Evolutionary conservation across 1,140 invertebrate genomes (phyloP), one percentile per base, ranked within the genome.

Genomic region (Marisa cornuarietis): DNA sequence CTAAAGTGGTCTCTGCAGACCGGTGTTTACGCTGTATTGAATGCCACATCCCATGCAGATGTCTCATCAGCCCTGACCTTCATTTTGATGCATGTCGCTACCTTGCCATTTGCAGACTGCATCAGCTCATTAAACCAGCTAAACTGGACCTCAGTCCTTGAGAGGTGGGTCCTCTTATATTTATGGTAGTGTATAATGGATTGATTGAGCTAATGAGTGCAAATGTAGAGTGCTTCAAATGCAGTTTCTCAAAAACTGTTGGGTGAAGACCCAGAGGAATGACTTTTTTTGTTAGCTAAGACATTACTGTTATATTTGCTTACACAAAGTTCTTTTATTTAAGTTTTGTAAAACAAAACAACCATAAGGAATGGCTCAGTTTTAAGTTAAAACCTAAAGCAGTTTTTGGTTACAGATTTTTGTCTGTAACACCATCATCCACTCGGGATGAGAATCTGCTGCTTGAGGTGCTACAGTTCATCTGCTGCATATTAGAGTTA

Each of bases 361-460:
- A 42, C 31, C 31, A 42, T 42, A 42, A 42, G 31, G 31, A 42
- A 42, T 58, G 54, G 54, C 54, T 58, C 9, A 6, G 54, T 58
- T 58, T 11, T 18, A 58, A 3, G 16, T 18, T 58, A 2, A 8
- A 58, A 58, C 16, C 54, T 54, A 58, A 58, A 11, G 4, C 54
- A 58, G 16, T 11, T 58, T 58, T 11, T 58, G 54, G 8, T 58
- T 58, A 18, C 79, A 90, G 90, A 80, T 90, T 90, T 86, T 78
- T 90, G 22, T 83, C 83, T 63, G 85, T 89, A 14, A 85, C 86
- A 4, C 90, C 90, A 16, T 86, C 86, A 11, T 86, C 86, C 52
- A 77, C 79, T 68, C 81, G 84, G 18, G 90, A 90, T 83, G 87
- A 90, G 73, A 77, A 78, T 51, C 83, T 90, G 0, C 81, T 90